Conservation (phyloP, 1,140 invertebrate species). For the Gryllus bimaculatus region DNA sequence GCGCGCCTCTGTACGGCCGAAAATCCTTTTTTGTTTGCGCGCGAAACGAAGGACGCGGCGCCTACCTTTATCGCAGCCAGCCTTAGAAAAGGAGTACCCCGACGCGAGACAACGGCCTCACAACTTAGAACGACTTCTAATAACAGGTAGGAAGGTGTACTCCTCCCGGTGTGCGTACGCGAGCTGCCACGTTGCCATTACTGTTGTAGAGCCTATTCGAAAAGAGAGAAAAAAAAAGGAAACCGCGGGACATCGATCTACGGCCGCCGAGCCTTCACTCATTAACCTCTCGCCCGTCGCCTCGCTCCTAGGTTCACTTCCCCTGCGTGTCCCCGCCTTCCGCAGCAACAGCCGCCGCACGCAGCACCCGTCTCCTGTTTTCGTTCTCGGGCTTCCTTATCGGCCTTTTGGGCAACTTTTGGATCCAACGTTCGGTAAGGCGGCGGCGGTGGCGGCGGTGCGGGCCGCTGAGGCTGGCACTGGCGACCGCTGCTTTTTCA, state of each 20-base stretch:
- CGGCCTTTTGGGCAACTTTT: neutral
- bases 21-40: too few relatives aligned
- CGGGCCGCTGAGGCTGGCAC: too few relatives aligned
- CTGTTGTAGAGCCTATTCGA: neutral
- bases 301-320: neutral
- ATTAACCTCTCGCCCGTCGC: neutral
- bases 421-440: neutral
- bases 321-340: too few relatives aligned
- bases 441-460: too few relatives aligned
- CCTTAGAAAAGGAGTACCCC: neutral
- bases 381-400: neutral
- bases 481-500: too few relatives aligned
- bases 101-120: neutral
- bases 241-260: neutral
- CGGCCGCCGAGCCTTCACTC: neutral
- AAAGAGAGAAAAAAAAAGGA: neutral
- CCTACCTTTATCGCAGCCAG: neutral
- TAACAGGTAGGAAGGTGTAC: neutral
- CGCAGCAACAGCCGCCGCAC: too few relatives aligned
- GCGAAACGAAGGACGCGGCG: too few relatives aligned
- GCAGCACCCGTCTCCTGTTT: neutral
- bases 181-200: constrained; percentile 2
- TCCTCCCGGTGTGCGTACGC: neutral
- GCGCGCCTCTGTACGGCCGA: too few relatives aligned
- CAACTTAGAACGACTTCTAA: constrained; percentile 4